Evolutionary conservation across 2,113 vertebrate species (phyloP), one percentile per base, ranked within the genome.

Genomic region (Bufo gargarizans): DNA sequence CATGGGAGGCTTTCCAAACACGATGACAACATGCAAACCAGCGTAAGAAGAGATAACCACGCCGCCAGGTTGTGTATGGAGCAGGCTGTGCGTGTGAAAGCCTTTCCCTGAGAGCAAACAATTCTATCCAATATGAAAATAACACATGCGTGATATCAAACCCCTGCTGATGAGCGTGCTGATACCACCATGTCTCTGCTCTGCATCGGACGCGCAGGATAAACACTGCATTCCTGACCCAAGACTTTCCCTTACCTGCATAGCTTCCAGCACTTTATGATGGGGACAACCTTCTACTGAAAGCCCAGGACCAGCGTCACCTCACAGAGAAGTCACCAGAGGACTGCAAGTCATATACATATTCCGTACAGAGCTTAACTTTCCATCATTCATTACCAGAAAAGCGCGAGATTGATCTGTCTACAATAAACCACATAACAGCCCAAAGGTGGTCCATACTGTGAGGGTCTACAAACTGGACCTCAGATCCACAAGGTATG

Each of bases 21-120:
- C 1, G 16, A 76, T 16, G 45, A 76, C 72, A 76, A 76, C 72
- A 82, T 65, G 80, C 49, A 82, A 67, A 82, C 12, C 61, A 22
- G 61, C 11, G 16, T 76, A 11, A 76, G 49, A 43, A 43, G 5
- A n/a, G 61, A 71, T 9, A 17, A 16, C 13, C 33, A 53, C 56
- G 19, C 45, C n/a, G 43, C 11, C 58, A 81, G 14, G 19, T 56
- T 22, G 45, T 55, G 77, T 22, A 55, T n/a, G 19, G 43, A 78
- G 77, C 17, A 14, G 11, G 58, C 33, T 65, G 80, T 82, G 58
- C 58, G 59, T 65, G 80, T 65, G 43, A 65, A 45, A 12, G 80
- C 8, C 81, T 53, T n/a, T n/a, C 6, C 61, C 45, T 83, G 81
- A 83, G 47, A 83, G 49, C 61, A 83, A 83, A 69, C 81, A 83